These are phyloP conservation scores for Ormyrus rosae DNA, from an alignment of 2,888 invertebrate species.

Conservation along the genomic window DNA sequence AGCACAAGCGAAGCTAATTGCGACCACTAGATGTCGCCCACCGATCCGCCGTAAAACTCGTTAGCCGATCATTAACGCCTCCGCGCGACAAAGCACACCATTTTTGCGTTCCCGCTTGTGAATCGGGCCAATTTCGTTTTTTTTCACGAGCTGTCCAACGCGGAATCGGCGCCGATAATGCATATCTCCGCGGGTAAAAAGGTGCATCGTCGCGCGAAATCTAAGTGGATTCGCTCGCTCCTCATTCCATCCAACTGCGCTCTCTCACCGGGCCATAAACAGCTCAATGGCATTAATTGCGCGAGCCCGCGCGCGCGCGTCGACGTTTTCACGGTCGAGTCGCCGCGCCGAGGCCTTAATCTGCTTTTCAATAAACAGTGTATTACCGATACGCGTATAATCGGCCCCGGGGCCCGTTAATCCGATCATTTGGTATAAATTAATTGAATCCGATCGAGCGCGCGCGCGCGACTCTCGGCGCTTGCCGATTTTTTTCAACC, in stretches of 20 bases:
- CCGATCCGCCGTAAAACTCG: too few relatives aligned
- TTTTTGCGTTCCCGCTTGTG: not conserved
- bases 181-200: too few relatives aligned
- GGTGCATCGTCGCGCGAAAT: too few relatives aligned
- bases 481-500: not conserved
- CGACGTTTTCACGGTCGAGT: slow-evolving; percentile 42
- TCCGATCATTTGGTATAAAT: slow-evolving; percentile 38
- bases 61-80: too few relatives aligned
- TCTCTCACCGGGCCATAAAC: too few relatives aligned
- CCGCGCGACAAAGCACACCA: not conserved
- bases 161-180: too few relatives aligned
- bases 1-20: too few relatives aligned
- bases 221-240: too few relatives aligned
- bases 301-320: not conserved
- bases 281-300: slow-evolving; percentile 16
- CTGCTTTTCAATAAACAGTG: slow-evolving; percentile 59
- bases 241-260: too few relatives aligned
- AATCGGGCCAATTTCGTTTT: not conserved
- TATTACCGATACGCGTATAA: slow-evolving; percentile 42
- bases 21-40: too few relatives aligned
- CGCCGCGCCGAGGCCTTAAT: slow-evolving; percentile 55
- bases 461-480: too few relatives aligned
- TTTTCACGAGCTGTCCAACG: too few relatives aligned
- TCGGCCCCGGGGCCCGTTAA: not conserved
- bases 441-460: slow-evolving; percentile 29